phyloP scores from a whole-genome alignment of 1,140 invertebrate genomes.

The Lucilia sericata region DNA sequence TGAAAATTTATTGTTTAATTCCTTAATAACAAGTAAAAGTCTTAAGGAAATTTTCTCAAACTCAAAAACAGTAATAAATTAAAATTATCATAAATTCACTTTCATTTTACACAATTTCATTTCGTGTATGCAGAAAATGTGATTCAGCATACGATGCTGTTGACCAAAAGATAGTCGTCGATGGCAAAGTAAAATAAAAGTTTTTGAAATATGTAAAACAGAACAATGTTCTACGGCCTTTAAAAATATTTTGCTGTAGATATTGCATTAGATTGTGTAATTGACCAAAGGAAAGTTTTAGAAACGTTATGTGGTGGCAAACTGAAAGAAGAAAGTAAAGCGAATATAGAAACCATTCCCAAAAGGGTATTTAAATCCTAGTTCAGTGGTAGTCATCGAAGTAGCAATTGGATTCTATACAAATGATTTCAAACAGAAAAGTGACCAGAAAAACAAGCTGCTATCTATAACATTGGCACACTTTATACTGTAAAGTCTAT shows the following conservation, averaged over 20 bases:
- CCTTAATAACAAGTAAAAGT: too few relatives aligned
- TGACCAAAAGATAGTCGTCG: neutral
- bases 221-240: neutral
- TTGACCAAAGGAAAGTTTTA: too few relatives aligned
- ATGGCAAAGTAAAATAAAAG: neutral
- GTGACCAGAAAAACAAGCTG: too few relatives aligned
- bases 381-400: too few relatives aligned
- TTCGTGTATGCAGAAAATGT: slow-evolving; percentile 9
- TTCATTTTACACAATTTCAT: neutral
- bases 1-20: too few relatives aligned
- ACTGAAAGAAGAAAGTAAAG: neutral
- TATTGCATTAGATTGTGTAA: neutral
- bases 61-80: too few relatives aligned
- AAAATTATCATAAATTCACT: neutral
- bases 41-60: too few relatives aligned
- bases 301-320: neutral
- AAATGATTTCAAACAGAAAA: too few relatives aligned
- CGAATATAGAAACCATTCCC: neutral
- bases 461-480: neutral
- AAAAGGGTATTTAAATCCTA: neutral
- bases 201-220: neutral
- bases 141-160: neutral
- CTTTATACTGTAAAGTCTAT: too few relatives aligned
- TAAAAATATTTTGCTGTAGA: neutral
- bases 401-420: too few relatives aligned